phyloP scores from a whole-genome alignment of 2,888 invertebrate genomes.

The Leptarthrus brevirostris region DNA sequence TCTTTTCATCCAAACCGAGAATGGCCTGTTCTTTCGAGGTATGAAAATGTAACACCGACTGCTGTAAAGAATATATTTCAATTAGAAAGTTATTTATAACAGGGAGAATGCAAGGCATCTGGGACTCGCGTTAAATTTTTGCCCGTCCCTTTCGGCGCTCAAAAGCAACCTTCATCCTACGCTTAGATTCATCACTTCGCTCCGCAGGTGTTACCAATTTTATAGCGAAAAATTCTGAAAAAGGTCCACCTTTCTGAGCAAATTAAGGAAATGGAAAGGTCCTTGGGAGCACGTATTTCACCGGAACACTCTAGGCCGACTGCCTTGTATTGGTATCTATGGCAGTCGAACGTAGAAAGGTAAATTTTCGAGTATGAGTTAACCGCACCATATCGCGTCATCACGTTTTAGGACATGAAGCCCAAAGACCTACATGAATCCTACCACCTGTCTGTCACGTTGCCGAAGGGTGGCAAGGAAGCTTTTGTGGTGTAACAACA shows the following conservation, averaged over 20 bases:
- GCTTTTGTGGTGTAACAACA: no score
- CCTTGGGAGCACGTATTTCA: background rate
- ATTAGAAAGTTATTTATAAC: conserved; percentile 36
- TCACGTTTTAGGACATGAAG: background rate
- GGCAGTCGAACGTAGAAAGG: background rate
- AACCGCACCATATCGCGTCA: background rate
- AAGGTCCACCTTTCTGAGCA: background rate
- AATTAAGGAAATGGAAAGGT: background rate
- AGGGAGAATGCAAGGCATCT: conserved; percentile 23
- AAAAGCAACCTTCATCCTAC: background rate
- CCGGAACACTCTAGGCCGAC: background rate
- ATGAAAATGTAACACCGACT: background rate
- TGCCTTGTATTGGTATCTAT: background rate
- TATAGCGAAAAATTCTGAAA: background rate
- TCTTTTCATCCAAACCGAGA: no score
- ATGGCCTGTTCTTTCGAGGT: no score
- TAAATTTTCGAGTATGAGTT: no score
- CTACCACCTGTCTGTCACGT: background rate
- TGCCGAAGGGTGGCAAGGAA: background rate
- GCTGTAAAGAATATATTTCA: conserved; percentile 39
- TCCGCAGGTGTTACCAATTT: conserved; percentile 31
- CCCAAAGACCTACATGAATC: background rate
- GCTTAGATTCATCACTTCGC: conserved; percentile 11
- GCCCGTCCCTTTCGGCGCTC: background rate
- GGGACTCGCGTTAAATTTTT: conserved; percentile 30